Evolutionary conservation across 2,113 vertebrate genomes (phyloP).

Genomic region (Cyanocitta stelleri): DNA sequence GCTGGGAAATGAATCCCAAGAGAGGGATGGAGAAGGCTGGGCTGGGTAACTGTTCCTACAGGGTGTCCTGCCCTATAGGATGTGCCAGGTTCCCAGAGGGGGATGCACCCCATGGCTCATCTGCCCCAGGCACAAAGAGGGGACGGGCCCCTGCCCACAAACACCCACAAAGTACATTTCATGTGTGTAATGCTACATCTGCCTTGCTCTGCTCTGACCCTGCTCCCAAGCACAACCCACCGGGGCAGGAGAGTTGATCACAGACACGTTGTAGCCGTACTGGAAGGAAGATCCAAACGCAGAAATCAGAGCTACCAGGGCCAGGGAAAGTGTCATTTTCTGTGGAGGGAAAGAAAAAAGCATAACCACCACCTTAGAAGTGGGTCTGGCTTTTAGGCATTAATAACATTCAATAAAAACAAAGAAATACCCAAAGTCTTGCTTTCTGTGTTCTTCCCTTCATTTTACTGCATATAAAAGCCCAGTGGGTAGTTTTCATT

Average conservation of each 20-base stretch:
- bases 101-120: fast-evolving
- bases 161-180: fast-evolving
- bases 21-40: background rate
- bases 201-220: fast-evolving
- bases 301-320: constrained; percentile 74
- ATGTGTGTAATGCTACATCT: fast-evolving
- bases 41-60: fast-evolving
- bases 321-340: constrained; percentile 78
- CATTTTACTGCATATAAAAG: background rate
- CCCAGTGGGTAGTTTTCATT: background rate
- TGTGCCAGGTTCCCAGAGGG: background rate
- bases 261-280: constrained; percentile 93
- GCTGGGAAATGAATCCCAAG: background rate
- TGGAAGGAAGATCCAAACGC: constrained; percentile 96
- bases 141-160: background rate
- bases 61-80: fast-evolving
- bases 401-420: background rate
- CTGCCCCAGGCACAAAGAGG: background rate
- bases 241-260: constrained; percentile 83
- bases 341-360: constrained; percentile 24
- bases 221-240: constrained; percentile 52
- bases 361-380: background rate
- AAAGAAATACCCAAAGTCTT: background rate
- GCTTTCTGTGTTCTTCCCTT: background rate
- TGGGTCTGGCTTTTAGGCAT: background rate